Conservation (phyloP, 2,888 invertebrate species). For the Rhagonycha fulva region DNA sequence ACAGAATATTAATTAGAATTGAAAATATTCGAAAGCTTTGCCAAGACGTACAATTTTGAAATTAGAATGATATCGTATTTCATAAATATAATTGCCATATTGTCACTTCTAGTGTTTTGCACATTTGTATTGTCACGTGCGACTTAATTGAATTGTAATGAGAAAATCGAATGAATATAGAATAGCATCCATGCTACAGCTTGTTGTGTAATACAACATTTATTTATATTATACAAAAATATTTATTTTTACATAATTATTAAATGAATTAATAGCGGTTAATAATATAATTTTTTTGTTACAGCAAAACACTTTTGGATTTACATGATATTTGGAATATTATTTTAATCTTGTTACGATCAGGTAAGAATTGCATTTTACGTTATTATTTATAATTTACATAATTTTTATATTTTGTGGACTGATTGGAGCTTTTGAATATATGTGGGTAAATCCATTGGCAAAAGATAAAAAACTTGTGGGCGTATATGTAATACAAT, state of each 20-base stretch:
- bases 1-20: not conserved
- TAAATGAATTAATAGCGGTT: too few species aligned
- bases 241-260: not conserved
- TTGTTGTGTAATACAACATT: not conserved
- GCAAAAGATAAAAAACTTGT: too few species aligned
- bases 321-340: not conserved
- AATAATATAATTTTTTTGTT: not conserved
- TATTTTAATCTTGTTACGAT: not conserved
- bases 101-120: constrained; percentile 1
- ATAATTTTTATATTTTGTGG: not conserved
- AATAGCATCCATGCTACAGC: not conserved
- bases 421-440: not conserved
- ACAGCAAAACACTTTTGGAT: not conserved
- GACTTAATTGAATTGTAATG: not conserved
- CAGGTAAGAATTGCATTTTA: not conserved
- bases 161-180: not conserved
- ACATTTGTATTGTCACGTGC: constrained; percentile 6
- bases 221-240: not conserved
- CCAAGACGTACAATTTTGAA: not conserved
- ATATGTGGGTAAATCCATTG: not conserved
- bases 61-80: not conserved
- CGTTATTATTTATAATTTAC: not conserved
- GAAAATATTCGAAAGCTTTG: not conserved
- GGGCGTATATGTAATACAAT: not conserved
- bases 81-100: not conserved